Evolutionary conservation across 2,888 invertebrate genomes (phyloP), one percentile per base, ranked within the genome.

Genomic region (Pandemis heparana): DNA sequence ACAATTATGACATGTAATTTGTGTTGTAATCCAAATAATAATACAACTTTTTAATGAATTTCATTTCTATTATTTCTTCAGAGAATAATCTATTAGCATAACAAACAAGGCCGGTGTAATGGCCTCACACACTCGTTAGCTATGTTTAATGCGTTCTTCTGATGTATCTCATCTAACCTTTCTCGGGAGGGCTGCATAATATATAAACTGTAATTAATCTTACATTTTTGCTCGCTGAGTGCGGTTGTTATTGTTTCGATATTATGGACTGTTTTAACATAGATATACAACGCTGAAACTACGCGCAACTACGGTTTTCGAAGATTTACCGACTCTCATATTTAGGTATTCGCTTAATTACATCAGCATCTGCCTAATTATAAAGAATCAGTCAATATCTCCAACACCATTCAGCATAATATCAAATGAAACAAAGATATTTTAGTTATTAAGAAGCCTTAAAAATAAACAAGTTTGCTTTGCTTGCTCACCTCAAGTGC

Each of bases 201-300:
- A 85, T 89, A 92, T 92, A 85, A 88, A 87, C 85, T 78, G 87
- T 89, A 89, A 91, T 91, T 91, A 91, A 89, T 91, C 87, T 84
- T 87, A 85, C 86, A 86, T 87, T 87, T 68, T 87, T 77, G 78
- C 81, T 81, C 79, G 79, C 76, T 78, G 79, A 77, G 77, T 83
- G 82, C 72, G 75, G 72, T 77, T 81, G 77, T 81, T 83, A 89
- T 88, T 83, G 81, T 88, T 88, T 87, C 86, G 83, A 79, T 83
- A 81, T 87, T 86, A 88, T 77, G 70, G 75, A 77, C 78, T 79
- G 75, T 5, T 38, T 51, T 67, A 53, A 32, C 53, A 41, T 56
- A 38, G 51, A 65, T 63, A 18, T 46, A 23, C 43, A 2, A 62
- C 41, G 8, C 1, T 10, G 7, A 0, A 41, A 9, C 39, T 39